Percentiles rank a stretch among this genome's conserved stretches.
phyloP scores from a whole-genome alignment of 2,888 invertebrate species.

The Melieria omissa region DNA sequence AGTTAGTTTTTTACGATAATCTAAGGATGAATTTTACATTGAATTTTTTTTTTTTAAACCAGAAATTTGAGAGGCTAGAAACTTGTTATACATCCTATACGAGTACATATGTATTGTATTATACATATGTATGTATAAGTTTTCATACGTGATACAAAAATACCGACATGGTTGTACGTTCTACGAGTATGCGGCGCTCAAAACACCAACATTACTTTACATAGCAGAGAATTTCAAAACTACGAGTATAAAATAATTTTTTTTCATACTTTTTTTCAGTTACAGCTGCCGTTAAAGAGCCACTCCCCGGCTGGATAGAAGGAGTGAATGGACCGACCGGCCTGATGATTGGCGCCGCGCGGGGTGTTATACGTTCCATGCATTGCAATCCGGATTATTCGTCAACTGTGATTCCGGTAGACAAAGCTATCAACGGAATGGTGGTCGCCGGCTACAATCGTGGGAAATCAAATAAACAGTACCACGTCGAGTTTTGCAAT shows the following conservation, averaged over 20 bases:
- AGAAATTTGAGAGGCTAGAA: no score
- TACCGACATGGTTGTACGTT: no score
- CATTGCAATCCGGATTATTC: constrained; percentile 72
- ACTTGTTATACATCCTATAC: no score
- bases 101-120: background rate
- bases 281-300: constrained; percentile 81
- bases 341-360: constrained; percentile 81
- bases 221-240: no score
- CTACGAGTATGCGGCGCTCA: no score
- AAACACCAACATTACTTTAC: no score
- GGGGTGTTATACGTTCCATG: constrained; percentile 87
- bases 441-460: constrained; percentile 79
- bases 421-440: constrained; percentile 80
- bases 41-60: no score
- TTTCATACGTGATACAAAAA: background rate
- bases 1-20: no score
- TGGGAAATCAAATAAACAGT: constrained; percentile 56
- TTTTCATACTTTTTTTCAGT: constrained; percentile 69
- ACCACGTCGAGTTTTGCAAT: constrained; percentile 69
- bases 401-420: constrained; percentile 82
- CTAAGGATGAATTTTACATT: no score
- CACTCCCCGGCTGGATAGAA: constrained; percentile 89
- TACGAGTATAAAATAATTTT: background rate
- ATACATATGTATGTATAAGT: background rate
- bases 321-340: constrained; percentile 92